Base-by-base conservation (phyloP, 1,140 invertebrate species). In the Caenorhabditis remanei region DNA sequence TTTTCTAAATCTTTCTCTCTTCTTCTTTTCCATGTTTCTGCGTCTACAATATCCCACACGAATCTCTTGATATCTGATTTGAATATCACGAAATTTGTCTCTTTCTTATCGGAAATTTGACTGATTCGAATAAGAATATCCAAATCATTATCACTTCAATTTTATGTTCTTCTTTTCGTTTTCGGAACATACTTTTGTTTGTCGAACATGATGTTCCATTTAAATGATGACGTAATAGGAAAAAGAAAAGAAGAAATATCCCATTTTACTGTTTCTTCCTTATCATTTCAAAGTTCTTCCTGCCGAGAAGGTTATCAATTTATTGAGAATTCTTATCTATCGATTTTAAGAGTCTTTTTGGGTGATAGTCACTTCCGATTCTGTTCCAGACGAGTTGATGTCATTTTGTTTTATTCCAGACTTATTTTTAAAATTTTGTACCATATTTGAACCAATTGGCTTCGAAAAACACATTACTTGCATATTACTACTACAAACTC, bases 31-130 rank as follows among this genome's bases (percentile, higher is more conserved):
- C 46, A 50, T 79, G n/a, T 79, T 50, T 50, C 46, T 50, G 46
- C 46, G 21, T 79, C 71, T 79, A n/a, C 21, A 6, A n/a, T 21
- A 8, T 32, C 58, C 8, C 21, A 32, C 61, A 63, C 14, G 14
- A 58, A 19, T n/a, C 21, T 3, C 4, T 71, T 16, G 13, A 32
- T 79, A 79, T 79, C 71, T 43, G n/a, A 79, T 79, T 79, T 79
- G 71, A 79, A 79, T 79, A 79, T 79, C 71, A 79, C 71, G 46
- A 50, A 50, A 79, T 79, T 48, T n/a, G 56, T 83, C 75, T 87
- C 79, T 82, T 71, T 82, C 75, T 82, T 53, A 53, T 53, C 50
- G 16, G 50, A 14, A 16, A 53, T 16, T 3, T 58, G 14, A 16
- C 32, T 75, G 13, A 13, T 24, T 53, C 48, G 19, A 32, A 32